Evolutionary conservation across 2,113 vertebrate genomes (phyloP).

Genomic region (Cebidichthys violaceus): DNA sequence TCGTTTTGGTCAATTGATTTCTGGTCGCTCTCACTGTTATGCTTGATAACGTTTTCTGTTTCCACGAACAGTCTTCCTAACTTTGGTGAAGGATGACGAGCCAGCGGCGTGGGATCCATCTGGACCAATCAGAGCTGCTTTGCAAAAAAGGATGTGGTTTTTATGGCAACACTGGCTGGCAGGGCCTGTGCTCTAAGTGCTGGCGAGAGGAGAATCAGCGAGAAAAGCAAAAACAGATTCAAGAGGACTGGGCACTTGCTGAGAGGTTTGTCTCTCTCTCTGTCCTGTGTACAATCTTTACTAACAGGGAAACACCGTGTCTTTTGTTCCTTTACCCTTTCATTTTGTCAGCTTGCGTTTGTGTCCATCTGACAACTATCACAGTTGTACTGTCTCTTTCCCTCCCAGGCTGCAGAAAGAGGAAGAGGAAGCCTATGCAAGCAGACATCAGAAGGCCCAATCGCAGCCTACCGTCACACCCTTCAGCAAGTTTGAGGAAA

Average conservation of each 20-base stretch:
- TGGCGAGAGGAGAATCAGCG: constrained; percentile 95
- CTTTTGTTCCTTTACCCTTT: not conserved
- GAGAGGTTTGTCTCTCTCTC: constrained; percentile 85
- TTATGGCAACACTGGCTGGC: constrained; percentile 95
- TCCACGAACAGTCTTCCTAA: not conserved
- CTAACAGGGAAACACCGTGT: not conserved
- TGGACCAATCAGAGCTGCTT: constrained; percentile 95
- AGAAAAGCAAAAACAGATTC: constrained; percentile 92
- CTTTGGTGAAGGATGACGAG: constrained; percentile 87
- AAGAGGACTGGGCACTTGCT: constrained; percentile 95
- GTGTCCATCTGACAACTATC: not conserved
- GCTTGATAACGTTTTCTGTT: not conserved
- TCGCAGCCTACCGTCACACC: constrained; percentile 85
- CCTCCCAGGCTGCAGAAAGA: constrained; percentile 88
- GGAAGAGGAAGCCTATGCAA: constrained; percentile 93
- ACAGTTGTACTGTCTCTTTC: not conserved
- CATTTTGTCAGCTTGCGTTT: not conserved
- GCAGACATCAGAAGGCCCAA: constrained; percentile 86
- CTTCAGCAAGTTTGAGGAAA: constrained; percentile 93
- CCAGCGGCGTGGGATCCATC: constrained; percentile 92
- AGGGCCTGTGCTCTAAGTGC: constrained; percentile 96
- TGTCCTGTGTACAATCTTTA: not conserved
- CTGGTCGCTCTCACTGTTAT: not conserved
- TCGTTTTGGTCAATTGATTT: not conserved
- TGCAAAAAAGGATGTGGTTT: constrained; percentile 98